Base-by-base conservation (phyloP, 2,888 invertebrate genomes). In the Orthonevra nobilis region DNA sequence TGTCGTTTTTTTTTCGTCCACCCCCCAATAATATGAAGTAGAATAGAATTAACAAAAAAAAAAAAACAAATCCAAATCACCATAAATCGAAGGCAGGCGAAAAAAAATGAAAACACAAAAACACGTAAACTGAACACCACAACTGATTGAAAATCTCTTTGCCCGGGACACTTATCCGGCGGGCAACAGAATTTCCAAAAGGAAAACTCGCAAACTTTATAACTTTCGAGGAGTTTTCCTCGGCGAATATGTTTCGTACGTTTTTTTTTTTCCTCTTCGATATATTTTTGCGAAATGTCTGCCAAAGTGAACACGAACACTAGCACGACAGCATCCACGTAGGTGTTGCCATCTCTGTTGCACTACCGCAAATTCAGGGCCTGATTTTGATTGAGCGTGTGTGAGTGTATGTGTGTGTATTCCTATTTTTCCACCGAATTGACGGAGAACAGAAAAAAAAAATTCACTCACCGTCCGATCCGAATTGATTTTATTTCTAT, bases 381-480 rank as follows among this genome's bases (percentile, higher is more conserved):
- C 6, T 48, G 42, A 23, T 30, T 50, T 48, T 54, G 26, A 10
- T 36, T 14, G 26, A 42, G 56, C 26, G 40, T 61, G 46, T 52
- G 60, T 17, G 30, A 38, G 40, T 10, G 60, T 68, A 44, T 26
- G 66, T 73, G 56, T 70, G 48, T 72, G 61, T 56, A 60, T 79
- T 54, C 61, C 23, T 50, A 58, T 44, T 60, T 69, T 69, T 72
- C 63, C 63, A 72, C 72, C 48, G 61, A 70, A 68, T 73, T 68
- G 79, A 73, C 79, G 54, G 79, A 68, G 79, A 74, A 81, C 79
- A 44, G 28, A 44, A 48, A 79, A 81, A 77, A 81, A 63, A 69
- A 63, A 60, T 81, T 63, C 81, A 81, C 81, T 81, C 81, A 81
- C 81, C 81, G 81, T 81, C 81, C 81, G 81, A 81, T 81, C 74